Percentiles rank a stretch among this genome's conserved stretches.
phyloP scores from a whole-genome alignment of 2,888 invertebrate genomes.

The Apodemia hepburni region DNA sequence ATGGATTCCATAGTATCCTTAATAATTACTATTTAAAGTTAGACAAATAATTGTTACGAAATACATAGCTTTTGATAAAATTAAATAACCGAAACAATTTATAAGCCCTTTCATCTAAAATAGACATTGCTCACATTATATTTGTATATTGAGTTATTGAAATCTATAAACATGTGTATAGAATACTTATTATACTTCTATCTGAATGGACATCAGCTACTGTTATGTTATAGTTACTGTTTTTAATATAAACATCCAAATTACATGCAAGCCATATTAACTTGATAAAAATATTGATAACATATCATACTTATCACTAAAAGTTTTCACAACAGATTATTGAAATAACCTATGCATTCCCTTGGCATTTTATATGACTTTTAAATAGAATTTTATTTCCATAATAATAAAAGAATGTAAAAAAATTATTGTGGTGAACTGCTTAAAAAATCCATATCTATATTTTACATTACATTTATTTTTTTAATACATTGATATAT shows the following conservation, averaged over 20 bases:
- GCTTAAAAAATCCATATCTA: background rate
- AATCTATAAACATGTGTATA: too few relatives aligned
- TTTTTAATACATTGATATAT: too few relatives aligned
- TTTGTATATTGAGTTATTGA: background rate
- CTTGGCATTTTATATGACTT: constrained; percentile 16
- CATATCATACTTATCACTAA: constrained; percentile 1
- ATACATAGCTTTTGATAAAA: background rate
- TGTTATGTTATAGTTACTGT: background rate
- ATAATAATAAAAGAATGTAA: background rate
- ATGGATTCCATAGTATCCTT: background rate
- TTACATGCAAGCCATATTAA: background rate
- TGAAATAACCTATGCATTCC: constrained; percentile 14
- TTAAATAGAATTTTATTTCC: constrained; percentile 1
- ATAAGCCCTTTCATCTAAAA: background rate
- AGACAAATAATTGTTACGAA: background rate
- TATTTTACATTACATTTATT: too few relatives aligned
- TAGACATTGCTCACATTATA: background rate
- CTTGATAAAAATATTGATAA: background rate
- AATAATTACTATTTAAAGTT: background rate
- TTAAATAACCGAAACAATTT: background rate
- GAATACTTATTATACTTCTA: background rate
- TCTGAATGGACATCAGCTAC: background rate
- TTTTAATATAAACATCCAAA: background rate
- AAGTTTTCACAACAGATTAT: background rate
- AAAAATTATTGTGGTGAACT: background rate